Base-by-base conservation (phyloP, 2,113 vertebrate species). In the Phrynosoma platyrhinos region DNA sequence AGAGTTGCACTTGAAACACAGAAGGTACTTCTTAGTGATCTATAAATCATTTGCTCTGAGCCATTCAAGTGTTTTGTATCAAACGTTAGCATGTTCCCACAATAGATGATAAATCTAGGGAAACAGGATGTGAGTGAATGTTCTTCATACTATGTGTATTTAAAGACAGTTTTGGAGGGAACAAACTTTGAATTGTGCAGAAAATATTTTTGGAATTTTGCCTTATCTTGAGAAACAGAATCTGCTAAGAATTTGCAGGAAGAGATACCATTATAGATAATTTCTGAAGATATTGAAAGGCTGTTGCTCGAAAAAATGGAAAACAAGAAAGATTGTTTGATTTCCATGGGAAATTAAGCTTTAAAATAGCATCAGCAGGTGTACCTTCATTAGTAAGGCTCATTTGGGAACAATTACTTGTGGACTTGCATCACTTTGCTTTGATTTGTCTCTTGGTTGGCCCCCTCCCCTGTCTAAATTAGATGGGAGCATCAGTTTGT, bases 381-480 rank as follows among this genome's bases (percentile, higher is more conserved):
- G 72, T 53, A 52, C 13, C n/a, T 82, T 32, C 32, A 81, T 81
- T 68, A 53, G 71, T 83, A 76, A 68, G 18, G 9, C 30, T 88
- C 72, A 77, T 77, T 1, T 32, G 80, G 87, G 72, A 88, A 83
- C 58, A 88, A 83, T 88, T 88, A 82, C 20, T 76, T 21, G 16
- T 20, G 27, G n/a, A 53, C 55, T 88, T 82, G 36, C 86, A 82
- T 87, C 79, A 87, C 75, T 71, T 64, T 42, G 12, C 79, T 52
- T 47, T 55, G 27, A 2, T 68, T 36, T 58, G 1, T 82, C 30
- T 75, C 30, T 53, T 3, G 53, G 27, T 53, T 55, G 18, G 25
- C 16, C 30, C 6, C 10, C 30, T 36, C 20, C 62, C 53, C 30
- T n/a, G 68, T 40, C 13, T 74, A 62, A 55, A 66, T 30, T 52